Evolutionary conservation across 2,113 vertebrate species (phyloP).

Genomic region (Benitochromis conjunctus): DNA sequence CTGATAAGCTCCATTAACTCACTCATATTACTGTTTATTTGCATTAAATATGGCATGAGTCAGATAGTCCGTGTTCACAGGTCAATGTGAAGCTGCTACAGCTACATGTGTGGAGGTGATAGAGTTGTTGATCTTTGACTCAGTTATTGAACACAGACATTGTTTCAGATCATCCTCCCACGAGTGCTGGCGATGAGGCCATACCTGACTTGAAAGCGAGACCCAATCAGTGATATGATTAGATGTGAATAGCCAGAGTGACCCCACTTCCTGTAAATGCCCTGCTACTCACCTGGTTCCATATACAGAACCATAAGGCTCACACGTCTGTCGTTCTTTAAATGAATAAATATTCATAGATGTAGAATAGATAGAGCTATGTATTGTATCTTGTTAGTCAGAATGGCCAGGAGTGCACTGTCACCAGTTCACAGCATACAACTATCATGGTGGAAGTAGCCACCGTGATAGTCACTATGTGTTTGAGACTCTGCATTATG

Average conservation of each 20-base stretch:
- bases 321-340: no score
- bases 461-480: neutral
- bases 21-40: conserved; percentile 14
- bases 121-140: neutral
- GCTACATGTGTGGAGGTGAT: neutral
- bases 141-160: neutral
- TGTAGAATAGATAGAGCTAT: neutral
- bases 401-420: neutral
- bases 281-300: neutral
- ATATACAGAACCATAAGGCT: neutral
- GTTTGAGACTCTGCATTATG: neutral
- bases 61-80: neutral
- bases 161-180: neutral
- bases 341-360: no score
- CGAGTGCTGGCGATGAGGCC: neutral
- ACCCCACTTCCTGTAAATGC: neutral
- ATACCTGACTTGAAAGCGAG: neutral
- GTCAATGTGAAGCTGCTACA: neutral
- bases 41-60: neutral
- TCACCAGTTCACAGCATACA: neutral
- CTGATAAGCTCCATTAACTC: conserved; percentile 12
- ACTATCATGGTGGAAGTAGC: neutral
- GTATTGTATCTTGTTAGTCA: neutral
- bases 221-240: neutral
- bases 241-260: neutral